Base-by-base conservation (phyloP, 2,113 vertebrate species). In the Ceyx margarethae region DNA sequence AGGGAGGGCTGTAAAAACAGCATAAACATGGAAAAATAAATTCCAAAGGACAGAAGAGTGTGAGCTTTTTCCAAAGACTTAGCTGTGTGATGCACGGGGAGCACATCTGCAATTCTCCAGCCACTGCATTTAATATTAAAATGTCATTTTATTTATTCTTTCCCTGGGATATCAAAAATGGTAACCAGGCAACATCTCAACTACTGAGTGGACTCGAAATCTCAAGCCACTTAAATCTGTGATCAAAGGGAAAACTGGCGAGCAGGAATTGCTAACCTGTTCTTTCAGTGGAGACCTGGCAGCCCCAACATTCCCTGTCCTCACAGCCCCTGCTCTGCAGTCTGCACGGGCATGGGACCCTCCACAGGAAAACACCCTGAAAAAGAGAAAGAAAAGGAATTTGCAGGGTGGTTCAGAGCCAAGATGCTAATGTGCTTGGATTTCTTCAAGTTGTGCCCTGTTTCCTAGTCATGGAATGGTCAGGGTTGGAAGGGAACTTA, bases 171-270 rank as follows among this genome's bases (percentile, higher is more conserved):
- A 81, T 77, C 86, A 92, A 65, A 94, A 90, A 81, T 77, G 65
- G 86, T 90, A 94, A 91, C 91, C 46, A 94, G 46, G 89, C 86
- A 91, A 91, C 94, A 74, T 73, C 82, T 81, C 73, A 40, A 8
- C 79, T 48, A 20, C 58, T 11, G 64, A 85, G 71, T 56, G 60
- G 82, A 56, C 89, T 65, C 61, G 43, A 81, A 83, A 87, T 66
- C 82, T 93, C 82, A 50, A 76, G 40, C 50, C 79, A 53, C 71
- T 76, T 48, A 50, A 69, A 68, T 8, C 53, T 6, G 45, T 85
- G 56, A 90, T 86, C 81, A 35, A 91, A 87, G 89, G 33, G 53
- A 81, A 72, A 81, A 51, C 26, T 28, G 53, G 46, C 61, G 85
- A 81, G 20, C 46, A 54, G 67, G 21, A 35, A 78, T 85, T 74